Conservation (phyloP, 2,113 vertebrate species). For the Mustela lutreola region DNA sequence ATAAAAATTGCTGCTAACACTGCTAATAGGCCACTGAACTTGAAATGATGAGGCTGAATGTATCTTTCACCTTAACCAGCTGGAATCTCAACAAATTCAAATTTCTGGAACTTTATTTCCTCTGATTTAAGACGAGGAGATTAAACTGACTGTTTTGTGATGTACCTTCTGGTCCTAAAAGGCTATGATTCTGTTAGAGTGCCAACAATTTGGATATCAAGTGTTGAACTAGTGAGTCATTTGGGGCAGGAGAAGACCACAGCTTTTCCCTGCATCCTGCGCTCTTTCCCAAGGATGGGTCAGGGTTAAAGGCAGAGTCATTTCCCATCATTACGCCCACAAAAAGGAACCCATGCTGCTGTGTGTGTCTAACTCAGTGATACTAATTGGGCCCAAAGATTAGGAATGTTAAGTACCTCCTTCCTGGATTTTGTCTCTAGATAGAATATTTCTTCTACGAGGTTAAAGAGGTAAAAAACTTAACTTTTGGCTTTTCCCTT, state of each 20-base stretch:
- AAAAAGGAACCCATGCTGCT: neutral
- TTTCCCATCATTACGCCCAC: neutral
- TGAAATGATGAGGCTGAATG: neutral
- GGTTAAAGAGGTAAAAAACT: neutral
- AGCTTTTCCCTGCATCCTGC: neutral
- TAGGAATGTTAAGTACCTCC: neutral
- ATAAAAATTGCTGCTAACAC: neutral
- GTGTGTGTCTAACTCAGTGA: neutral
- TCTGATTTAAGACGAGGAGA: constrained; percentile 22
- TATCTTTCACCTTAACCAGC: neutral
- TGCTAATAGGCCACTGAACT: neutral
- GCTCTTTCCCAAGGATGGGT: neutral
- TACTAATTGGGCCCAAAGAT: neutral
- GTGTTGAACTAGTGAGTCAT: neutral
- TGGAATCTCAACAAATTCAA: neutral
- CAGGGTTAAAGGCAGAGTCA: neutral
- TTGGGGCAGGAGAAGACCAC: neutral
- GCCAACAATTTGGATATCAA: neutral
- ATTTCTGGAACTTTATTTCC: neutral
- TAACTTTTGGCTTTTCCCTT: neutral
- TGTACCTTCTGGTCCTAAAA: neutral
- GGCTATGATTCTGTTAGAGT: neutral
- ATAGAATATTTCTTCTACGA: neutral
- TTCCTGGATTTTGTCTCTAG: neutral
- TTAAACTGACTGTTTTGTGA: neutral